Evolutionary conservation across 2,797 vertebrate genomes (phyloP), one percentile per base, ranked within the genome.

Genomic region (Microctenopoma steveboyesi): DNA sequence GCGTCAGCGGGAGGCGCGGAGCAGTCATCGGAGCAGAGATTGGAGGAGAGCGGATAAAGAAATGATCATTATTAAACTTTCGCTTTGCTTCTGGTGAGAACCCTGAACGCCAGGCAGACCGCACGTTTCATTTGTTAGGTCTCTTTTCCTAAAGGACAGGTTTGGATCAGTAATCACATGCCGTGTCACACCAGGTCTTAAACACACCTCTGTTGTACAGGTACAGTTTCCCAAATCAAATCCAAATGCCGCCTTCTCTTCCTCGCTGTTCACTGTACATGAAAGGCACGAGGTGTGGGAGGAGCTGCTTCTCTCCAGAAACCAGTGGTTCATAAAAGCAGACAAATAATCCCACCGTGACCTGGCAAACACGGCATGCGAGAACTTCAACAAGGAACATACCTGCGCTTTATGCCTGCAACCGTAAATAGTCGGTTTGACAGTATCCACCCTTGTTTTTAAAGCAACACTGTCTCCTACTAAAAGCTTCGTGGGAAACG

Each of bases 11-110:
- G 39, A 64, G 43, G 4, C 52, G 0, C 0, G 64, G 43, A 11
- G 12, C 40, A 39, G 66, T 27, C 4, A 18, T 28, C 2, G 0
- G 50, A 53, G 52, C n/a, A 48, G 52, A 62, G 45, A 37, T 81
- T 78, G 42, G 13, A 28, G 52, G 8, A 55, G 58, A 47, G 64
- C 52, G 58, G 54, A 64, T 81, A 65, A 85, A 75, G 64, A 78
- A 74, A 81, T 64, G 18, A 63, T 40, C 25, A 35, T 72, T 35
- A 9, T 35, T 35, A 6, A 35, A 3, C 28, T 30, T 30, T 30
- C 5, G 4, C 5, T 35, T 35, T 22, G 67, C 43, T 77, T 35
- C 15, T 30, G 14, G 39, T 33, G 12, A 45, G 7, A 52, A 55
- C 5, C 30, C 30, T 1, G 18, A 33, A 33, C 7, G 5, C 30